phyloP scores from a whole-genome alignment of 2,113 vertebrate genomes.

The Puffinus mauretanicus region DNA sequence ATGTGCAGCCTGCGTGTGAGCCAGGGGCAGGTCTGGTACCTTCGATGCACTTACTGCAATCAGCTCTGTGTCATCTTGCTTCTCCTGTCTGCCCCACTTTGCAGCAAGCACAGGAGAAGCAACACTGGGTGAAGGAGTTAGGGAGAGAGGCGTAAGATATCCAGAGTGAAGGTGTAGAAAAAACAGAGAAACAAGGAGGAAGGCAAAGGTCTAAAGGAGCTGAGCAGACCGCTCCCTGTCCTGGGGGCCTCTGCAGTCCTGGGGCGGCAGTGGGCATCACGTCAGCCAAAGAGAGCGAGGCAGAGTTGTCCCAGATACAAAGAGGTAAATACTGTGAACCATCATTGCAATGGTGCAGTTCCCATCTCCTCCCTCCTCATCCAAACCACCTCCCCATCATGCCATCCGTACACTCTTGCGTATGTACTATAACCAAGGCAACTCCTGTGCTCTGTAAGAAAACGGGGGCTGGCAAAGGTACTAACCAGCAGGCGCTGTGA shows the following conservation, averaged over 20 bases:
- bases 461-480: neutral
- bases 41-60: neutral
- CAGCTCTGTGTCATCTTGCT: neutral
- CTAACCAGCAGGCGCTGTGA: neutral
- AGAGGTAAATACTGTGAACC: neutral
- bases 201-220: neutral
- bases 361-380: neutral
- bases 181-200: neutral
- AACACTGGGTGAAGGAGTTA: neutral
- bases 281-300: accelerated
- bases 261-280: neutral
- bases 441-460: neutral
- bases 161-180: neutral
- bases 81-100: neutral
- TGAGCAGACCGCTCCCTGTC: neutral
- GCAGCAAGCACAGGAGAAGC: neutral
- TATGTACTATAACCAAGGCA: neutral
- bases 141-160: neutral
- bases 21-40: neutral
- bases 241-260: neutral
- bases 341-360: neutral
- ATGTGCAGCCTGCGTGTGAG: neutral
- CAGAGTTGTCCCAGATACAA: neutral
- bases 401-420: neutral
- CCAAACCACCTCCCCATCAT: neutral